phyloP scores from a whole-genome alignment of 2,113 vertebrate species.

The Pica pica region DNA sequence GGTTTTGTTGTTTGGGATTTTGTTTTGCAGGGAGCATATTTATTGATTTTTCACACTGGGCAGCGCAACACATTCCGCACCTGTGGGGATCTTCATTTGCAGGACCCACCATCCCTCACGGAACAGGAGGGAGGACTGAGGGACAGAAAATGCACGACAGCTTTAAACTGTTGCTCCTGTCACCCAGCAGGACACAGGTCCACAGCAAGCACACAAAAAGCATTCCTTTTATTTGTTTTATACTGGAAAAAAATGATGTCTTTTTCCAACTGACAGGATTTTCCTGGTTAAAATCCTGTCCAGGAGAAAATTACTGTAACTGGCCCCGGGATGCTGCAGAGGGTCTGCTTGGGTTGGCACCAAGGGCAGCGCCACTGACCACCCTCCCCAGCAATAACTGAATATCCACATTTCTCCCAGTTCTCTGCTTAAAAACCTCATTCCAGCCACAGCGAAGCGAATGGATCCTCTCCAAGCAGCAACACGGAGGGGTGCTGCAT shows the following conservation, averaged over 20 bases:
- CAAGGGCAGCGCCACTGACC: not conserved
- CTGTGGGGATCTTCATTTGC: not conserved
- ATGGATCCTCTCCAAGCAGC: not conserved
- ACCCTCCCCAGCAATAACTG: accelerated
- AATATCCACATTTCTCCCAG: not conserved
- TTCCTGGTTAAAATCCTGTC: not conserved
- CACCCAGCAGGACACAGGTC: not conserved
- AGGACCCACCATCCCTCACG: not conserved
- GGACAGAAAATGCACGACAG: not conserved
- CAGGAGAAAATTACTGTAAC: not conserved
- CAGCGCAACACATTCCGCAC: not conserved
- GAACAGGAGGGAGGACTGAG: not conserved
- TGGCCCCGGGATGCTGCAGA: accelerated
- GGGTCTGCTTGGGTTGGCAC: not conserved
- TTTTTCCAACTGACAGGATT: not conserved
- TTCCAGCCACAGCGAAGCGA: not conserved
- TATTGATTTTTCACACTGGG: conserved; percentile 23
- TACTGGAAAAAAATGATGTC: not conserved
- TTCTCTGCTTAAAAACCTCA: not conserved
- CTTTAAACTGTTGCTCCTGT: conserved; percentile 18
- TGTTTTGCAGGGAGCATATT: not conserved
- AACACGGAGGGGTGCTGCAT: accelerated
- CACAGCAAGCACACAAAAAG: not conserved
- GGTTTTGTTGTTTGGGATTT: not conserved
- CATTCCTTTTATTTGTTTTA: not conserved